Evolutionary conservation across 2,888 invertebrate species (phyloP).

Genomic region (Bedellia somnulentella): DNA sequence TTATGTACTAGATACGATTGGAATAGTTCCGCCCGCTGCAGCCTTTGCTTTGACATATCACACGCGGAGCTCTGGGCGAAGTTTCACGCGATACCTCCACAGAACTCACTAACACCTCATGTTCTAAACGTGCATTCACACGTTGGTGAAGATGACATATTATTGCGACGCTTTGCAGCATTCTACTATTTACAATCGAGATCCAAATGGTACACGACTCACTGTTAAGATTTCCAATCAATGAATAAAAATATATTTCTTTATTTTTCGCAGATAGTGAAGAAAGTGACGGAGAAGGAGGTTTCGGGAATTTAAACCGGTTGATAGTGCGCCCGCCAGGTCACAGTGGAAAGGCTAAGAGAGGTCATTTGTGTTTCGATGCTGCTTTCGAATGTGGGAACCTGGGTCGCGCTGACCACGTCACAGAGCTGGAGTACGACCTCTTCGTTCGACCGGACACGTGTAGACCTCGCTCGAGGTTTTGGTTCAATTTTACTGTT

Average conservation of each 20-base stretch:
- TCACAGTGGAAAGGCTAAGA: constrained; percentile 93
- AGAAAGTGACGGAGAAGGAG: constrained; percentile 91
- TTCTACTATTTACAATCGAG: constrained; percentile 67
- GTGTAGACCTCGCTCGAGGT: constrained; percentile 86
- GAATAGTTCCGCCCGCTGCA: too few relatives aligned
- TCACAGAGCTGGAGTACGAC: constrained; percentile 95
- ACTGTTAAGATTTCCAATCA: too few relatives aligned
- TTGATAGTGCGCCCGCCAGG: constrained; percentile 87
- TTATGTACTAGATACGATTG: too few relatives aligned
- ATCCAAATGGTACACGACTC: constrained; percentile 44
- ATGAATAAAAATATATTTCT: too few relatives aligned
- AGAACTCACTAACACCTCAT: too few relatives aligned
- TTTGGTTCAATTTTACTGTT: constrained; percentile 99
- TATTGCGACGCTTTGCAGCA: constrained; percentile 51
- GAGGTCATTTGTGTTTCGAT: constrained; percentile 95
- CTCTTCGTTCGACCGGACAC: constrained; percentile 95
- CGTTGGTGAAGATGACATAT: too few relatives aligned
- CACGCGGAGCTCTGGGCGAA: too few relatives aligned
- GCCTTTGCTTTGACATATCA: too few relatives aligned
- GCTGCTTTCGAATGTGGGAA: constrained; percentile 97
- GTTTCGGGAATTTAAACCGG: constrained; percentile 88
- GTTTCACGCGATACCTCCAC: too few relatives aligned
- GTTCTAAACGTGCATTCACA: too few relatives aligned
- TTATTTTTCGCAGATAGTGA: constrained; percentile 78
- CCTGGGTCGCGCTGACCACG: constrained; percentile 90